A percentile compares a stretch with the other conserved stretches of the same genome.
phyloP scores from a whole-genome alignment of 1,140 invertebrate genomes.

The Mylabris phalerata region DNA sequence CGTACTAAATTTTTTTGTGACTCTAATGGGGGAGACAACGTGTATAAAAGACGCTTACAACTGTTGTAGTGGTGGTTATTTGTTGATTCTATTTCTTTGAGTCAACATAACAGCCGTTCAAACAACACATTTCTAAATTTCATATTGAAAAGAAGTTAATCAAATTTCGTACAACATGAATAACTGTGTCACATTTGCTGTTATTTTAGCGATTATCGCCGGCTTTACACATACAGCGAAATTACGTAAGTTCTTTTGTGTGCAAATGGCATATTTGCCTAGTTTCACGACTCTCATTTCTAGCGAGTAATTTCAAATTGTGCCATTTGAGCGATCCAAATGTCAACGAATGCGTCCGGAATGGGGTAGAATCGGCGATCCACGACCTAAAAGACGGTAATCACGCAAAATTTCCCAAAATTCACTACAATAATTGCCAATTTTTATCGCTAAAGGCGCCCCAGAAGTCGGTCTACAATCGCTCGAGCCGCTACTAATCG shows the following conservation, averaged over 20 bases:
- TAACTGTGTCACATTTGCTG: neutral
- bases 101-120: too few species aligned
- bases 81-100: too few species aligned
- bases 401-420: neutral
- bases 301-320: constrained; percentile 21
- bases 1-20: too few species aligned
- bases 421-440: neutral
- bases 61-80: too few species aligned
- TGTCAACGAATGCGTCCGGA: constrained; percentile 21
- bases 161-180: too few species aligned
- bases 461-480: constrained; percentile 43
- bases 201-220: constrained; percentile 2
- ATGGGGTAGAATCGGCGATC: constrained; percentile 25
- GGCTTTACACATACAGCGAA: constrained; percentile 16
- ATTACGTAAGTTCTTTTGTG: constrained; percentile 21
- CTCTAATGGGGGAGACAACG: too few species aligned
- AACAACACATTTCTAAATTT: too few species aligned
- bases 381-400: constrained; percentile 24
- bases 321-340: constrained; percentile 22
- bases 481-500: constrained; percentile 51
- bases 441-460: constrained; percentile 32
- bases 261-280: neutral
- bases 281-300: constrained; percentile 3
- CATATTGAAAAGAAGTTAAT: too few species aligned
- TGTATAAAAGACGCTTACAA: too few species aligned